phyloP scores from a whole-genome alignment of 2,888 invertebrate genomes.

The Lasioglossum malachurum region DNA sequence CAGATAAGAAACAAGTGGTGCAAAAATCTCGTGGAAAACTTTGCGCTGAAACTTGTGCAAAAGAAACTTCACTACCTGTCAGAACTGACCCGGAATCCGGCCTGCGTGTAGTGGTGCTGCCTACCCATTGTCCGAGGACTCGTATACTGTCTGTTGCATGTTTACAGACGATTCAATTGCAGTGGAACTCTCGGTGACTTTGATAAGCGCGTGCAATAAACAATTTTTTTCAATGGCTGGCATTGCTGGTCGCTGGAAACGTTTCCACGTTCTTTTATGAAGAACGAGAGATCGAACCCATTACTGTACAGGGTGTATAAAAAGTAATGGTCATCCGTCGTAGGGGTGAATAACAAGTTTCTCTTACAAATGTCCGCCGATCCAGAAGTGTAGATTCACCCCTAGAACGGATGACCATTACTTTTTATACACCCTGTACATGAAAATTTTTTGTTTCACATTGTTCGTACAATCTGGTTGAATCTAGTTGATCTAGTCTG shows the following conservation, averaged over 20 bases:
- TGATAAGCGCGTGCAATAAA: slow-evolving; percentile 2
- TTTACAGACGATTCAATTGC: slow-evolving; percentile 1
- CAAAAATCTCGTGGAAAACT: slow-evolving; percentile 11
- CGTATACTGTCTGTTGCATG: slow-evolving; percentile 8
- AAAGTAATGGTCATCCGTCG: no score
- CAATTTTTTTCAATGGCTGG: background rate
- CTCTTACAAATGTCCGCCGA: no score
- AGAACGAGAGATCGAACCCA: no score
- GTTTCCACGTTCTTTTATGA: background rate
- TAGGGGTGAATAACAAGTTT: no score
- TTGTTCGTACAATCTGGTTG: background rate
- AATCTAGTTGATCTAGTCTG: no score
- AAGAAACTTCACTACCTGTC: slow-evolving; percentile 12
- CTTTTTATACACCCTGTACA: no score
- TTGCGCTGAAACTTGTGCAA: background rate
- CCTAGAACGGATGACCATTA: no score
- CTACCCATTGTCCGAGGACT: slow-evolving; percentile 5
- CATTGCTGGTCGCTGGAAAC: no score
- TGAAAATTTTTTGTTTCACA: no score
- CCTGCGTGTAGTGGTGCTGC: background rate
- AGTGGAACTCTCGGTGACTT: background rate
- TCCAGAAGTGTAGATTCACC: no score
- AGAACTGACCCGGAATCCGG: slow-evolving; percentile 6
- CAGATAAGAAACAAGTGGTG: slow-evolving; percentile 9
- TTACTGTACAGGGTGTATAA: no score